Base-by-base conservation (phyloP, 1,140 invertebrate species). In the Lasaia peninsularis region DNA sequence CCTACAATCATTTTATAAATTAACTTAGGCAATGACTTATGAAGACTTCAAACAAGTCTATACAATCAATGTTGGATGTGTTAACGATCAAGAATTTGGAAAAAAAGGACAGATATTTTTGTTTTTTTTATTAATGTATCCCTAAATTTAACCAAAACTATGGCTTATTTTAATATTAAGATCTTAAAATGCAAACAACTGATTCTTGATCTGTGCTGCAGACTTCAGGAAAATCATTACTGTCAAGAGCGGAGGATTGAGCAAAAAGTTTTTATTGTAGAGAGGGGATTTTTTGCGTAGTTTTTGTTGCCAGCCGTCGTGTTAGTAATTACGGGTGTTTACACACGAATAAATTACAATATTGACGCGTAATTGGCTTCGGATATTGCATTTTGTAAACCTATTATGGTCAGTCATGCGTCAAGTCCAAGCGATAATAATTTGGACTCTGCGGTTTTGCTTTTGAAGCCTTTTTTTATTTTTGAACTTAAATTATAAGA, bases 341-440 rank as follows among this genome's bases (percentile, higher is more conserved):
- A 78, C 74, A 75, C 75, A 61, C 64, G 65, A 71, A 65, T 75
- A 74, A 69, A 71, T 73, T 69, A 71, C 59, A 63, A 53, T 69
- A 75, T 71, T 62, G 65, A 57, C 69, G 64, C 60, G 58, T 74
- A 81, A 81, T 81, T 79, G 78, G 76, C 63, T 73, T 68, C 65
- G 68, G 67, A 76, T 74, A 63, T 60, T 56, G 57, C 63, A 50
- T 60, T 60, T 56, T 59, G 59, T 62, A 55, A 56, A 52, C 20
- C 57, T 54, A 37, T 55, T 60, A 58, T 51, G 18, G 33, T 48
- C 48, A 53, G 48, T 51, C 56, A 53, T 53, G 57, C 53, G 60
- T 37, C 48, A 52, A 61, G 34, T 21, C 37, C 53, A 61, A 56
- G 32, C 18, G 33, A 35, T 56, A 52, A 56, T 56, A 61, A 50